A percentile compares a stretch with the other conserved stretches of the same genome.
These are phyloP conservation scores for Strix uralensis DNA, from an alignment of 2,113 vertebrate species.

Conservation along the genomic window DNA sequence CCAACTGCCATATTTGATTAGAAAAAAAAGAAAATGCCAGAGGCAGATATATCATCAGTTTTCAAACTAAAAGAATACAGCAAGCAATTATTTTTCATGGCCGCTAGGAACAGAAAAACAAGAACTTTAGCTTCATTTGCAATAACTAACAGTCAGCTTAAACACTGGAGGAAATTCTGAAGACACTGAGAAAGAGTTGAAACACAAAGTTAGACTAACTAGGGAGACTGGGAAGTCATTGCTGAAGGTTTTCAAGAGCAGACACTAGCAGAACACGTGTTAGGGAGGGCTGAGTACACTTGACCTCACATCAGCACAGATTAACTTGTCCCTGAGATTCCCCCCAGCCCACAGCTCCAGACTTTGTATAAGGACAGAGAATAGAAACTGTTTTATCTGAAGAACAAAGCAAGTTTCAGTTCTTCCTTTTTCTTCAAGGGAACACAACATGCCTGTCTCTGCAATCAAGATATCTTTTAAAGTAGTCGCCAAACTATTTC, in stretches of 20 bases:
- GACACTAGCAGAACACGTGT: not conserved
- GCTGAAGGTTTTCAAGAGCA: not conserved
- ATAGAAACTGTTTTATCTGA: not conserved
- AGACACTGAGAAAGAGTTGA: not conserved
- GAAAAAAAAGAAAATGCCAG: not conserved
- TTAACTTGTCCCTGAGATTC: not conserved
- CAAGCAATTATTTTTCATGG: not conserved
- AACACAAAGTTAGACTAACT: not conserved
- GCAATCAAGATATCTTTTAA: not conserved
- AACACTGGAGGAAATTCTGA: not conserved
- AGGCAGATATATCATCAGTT: not conserved
- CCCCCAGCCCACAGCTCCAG: not conserved
- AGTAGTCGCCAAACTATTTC: not conserved
- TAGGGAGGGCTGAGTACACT: not conserved
- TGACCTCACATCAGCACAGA: not conserved
- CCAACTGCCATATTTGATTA: not conserved
- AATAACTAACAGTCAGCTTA: not conserved
- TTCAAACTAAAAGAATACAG: not conserved
- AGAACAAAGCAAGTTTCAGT: not conserved
- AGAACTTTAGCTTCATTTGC: not conserved
- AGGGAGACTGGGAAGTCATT: not conserved
- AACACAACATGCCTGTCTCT: not conserved
- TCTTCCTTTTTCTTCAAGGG: not conserved
- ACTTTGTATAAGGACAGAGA: not conserved
- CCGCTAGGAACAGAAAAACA: not conserved